Evolutionary conservation across 2,888 invertebrate genomes (phyloP).

Genomic region (Sussaba pulchella): DNA sequence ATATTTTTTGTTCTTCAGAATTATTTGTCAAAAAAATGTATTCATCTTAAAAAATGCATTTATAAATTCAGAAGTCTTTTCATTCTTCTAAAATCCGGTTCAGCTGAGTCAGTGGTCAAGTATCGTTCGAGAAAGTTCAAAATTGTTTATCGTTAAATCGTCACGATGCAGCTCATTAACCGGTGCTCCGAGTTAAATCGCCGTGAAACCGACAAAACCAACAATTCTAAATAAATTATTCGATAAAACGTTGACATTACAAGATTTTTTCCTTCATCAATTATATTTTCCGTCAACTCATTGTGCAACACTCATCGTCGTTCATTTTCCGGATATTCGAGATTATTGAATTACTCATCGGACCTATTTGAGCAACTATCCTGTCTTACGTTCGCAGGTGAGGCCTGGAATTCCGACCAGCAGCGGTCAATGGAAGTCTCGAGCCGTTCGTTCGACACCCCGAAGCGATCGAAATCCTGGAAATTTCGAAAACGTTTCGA

Average conservation of each 20-base stretch:
- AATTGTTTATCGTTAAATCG: slow-evolving; percentile 8
- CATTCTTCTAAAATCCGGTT: neutral
- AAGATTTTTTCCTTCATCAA: too few species aligned
- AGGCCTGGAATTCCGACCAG: slow-evolving; percentile 32
- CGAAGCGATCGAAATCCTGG: neutral
- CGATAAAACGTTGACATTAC: neutral
- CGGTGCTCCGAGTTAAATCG: slow-evolving; percentile 31
- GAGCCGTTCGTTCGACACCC: slow-evolving; percentile 9
- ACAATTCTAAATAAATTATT: too few species aligned
- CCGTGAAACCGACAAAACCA: too few species aligned
- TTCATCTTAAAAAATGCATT: too few species aligned
- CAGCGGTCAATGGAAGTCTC: slow-evolving; percentile 30
- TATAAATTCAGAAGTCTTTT: too few species aligned
- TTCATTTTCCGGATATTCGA: too few species aligned
- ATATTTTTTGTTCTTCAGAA: too few species aligned
- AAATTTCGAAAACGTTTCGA: slow-evolving; percentile 54
- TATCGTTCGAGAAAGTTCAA: slow-evolving; percentile 10
- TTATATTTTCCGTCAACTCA: neutral
- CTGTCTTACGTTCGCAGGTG: slow-evolving; percentile 30
- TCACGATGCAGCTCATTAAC: slow-evolving; percentile 35
- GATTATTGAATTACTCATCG: slow-evolving; percentile 32
- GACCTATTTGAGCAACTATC: too few species aligned
- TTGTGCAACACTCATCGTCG: slow-evolving; percentile 28
- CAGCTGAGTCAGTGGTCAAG: slow-evolving; percentile 5
- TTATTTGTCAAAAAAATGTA: too few species aligned